Evolutionary conservation across 2,797 vertebrate genomes (phyloP), one percentile per base, ranked within the genome.

Genomic region (Nannoperca australis): DNA sequence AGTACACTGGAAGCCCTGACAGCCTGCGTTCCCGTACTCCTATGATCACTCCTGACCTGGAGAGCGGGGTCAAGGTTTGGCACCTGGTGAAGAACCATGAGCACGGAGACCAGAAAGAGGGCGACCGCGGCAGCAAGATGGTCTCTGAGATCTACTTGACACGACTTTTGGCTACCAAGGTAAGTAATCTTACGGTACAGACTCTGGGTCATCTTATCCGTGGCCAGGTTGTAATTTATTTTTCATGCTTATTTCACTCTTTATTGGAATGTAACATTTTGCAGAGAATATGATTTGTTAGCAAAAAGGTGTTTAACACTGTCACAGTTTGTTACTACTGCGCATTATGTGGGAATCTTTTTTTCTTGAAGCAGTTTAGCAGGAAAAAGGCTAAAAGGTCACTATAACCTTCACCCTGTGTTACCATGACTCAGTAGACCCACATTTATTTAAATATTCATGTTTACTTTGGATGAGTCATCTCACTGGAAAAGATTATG

Each of bases 81-180:
- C 98, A 99, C 81, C 90, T 99, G 90, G 98, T 99, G 53, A 99
- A 99, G 94, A 99, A 99, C 92, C 98, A 99, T 0, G 98, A 99
- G 69, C 98, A 99, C 0, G 97, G 97, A 5, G 98, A 99, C 94
- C 98, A 99, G 92, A 99, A 99, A 87, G 98, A 99, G 83, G 98
- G 98, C 0, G 98, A 99, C 88, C 95, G 98, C 5, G 98, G 98
- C 50, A 99, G 97, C 95, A 99, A 99, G 94, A 99, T 99, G 98
- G 98, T 99, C 71, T 99, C 98, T 0, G 98, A 99, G 90, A 99
- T 99, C 94, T 99, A 99, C 87, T 92, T 99, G 93, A 99, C 98
- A 7, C 93, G 98, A 50, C 93, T 99, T 7, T 90, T 99, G 79
- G 98, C 98, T 70, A 99, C 98, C 24, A 99, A 99, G 97, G 98